Evolutionary conservation across 2,113 vertebrate species (phyloP).

Genomic region (Motacilla tschutschensis): DNA sequence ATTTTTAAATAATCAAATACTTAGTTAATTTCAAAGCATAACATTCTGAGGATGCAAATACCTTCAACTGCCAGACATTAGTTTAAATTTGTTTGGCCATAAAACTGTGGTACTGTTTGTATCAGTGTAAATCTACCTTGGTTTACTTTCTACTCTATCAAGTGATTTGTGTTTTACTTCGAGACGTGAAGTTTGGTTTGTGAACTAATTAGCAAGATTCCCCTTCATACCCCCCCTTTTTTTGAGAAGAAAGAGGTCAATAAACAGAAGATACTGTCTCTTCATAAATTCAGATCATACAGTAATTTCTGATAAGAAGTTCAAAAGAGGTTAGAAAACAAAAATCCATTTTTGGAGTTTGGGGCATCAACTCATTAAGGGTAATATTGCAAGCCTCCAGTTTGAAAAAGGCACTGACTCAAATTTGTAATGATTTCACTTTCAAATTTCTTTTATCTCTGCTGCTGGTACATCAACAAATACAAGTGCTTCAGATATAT

Average conservation of each 20-base stretch:
- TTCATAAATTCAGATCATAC: slow-evolving; percentile 37
- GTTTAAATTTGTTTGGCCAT: slow-evolving; percentile 14
- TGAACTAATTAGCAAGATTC: background rate
- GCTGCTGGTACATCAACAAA: slow-evolving; percentile 73
- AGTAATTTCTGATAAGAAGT: slow-evolving; percentile 58
- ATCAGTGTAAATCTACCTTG: background rate
- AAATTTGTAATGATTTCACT: slow-evolving; percentile 75
- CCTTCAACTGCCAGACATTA: background rate
- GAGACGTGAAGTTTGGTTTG: background rate
- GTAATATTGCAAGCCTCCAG: slow-evolving; percentile 56
- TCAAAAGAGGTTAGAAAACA: slow-evolving; percentile 71
- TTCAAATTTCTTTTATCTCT: slow-evolving; percentile 80
- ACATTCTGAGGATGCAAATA: background rate
- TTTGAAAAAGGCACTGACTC: slow-evolving; percentile 63
- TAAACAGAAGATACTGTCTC: slow-evolving; percentile 26
- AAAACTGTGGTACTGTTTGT: background rate
- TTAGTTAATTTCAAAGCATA: slow-evolving; percentile 18
- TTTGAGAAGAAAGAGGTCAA: slow-evolving; percentile 5
- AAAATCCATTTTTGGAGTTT: slow-evolving; percentile 57
- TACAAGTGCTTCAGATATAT: slow-evolving; percentile 70
- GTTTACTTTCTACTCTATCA: background rate
- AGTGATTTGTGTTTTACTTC: background rate
- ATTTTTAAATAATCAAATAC: slow-evolving; percentile 26
- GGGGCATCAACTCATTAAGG: slow-evolving; percentile 70
- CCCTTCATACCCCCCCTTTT: accelerated